These are phyloP conservation scores for Chrysolina americana DNA, from an alignment of 2,888 invertebrate genomes.

Conservation along the genomic window DNA sequence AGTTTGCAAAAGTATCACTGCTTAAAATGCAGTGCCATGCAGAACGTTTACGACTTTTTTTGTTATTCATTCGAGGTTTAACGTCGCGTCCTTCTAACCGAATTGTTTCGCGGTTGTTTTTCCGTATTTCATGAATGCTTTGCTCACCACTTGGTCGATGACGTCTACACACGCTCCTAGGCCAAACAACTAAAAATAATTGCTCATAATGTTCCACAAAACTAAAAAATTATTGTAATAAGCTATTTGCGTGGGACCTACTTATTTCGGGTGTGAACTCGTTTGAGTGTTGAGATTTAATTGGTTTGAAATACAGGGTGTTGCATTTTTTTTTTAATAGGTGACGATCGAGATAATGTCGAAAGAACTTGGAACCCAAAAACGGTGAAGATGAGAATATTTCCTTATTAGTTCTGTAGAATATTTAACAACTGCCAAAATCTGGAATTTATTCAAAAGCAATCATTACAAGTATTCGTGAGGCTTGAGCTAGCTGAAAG, in stretches of 20 bases:
- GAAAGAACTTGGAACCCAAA: background rate
- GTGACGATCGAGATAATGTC: background rate
- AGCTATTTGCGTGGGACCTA: constrained; percentile 25
- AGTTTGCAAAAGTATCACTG: too few species aligned
- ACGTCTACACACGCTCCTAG: background rate
- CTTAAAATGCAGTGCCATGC: background rate
- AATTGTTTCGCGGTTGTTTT: constrained; percentile 7
- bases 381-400: too few species aligned
- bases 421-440: too few species aligned
- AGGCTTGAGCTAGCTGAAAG: too few species aligned
- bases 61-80: background rate
- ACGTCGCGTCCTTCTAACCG: background rate
- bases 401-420: too few species aligned
- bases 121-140: constrained; percentile 12
- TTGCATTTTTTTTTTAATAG: background rate
- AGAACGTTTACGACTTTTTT: background rate
- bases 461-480: too few species aligned
- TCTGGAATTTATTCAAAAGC: too few species aligned
- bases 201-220: constrained; percentile 14
- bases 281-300: constrained; percentile 21
- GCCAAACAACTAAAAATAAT: constrained; percentile 23
- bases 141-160: constrained; percentile 7
- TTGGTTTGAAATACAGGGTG: constrained; percentile 15
- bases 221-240: constrained; percentile 19
- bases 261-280: constrained; percentile 28